phyloP scores from a whole-genome alignment of 2,113 vertebrate genomes.

The Panthera tigris region DNA sequence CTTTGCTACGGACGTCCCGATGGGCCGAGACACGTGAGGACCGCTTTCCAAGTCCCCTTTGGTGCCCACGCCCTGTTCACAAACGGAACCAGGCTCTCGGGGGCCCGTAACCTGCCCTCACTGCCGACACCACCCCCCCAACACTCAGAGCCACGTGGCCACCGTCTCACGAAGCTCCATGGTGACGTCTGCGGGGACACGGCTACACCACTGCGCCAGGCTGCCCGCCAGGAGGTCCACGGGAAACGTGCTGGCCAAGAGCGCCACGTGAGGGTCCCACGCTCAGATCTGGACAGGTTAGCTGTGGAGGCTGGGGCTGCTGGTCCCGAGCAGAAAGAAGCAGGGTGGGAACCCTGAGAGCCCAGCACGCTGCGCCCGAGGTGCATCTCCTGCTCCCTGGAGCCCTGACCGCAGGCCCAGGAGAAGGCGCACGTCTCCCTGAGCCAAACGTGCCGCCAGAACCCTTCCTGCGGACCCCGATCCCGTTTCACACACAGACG shows the following conservation, averaged over 20 bases:
- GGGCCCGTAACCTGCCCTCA: not conserved
- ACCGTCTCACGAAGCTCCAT: not conserved
- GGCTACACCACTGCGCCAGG: not conserved
- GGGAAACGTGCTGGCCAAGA: not conserved
- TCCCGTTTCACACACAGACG: not conserved
- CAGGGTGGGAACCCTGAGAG: not conserved
- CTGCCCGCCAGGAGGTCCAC: not conserved
- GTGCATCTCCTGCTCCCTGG: no score
- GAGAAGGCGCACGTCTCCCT: not conserved
- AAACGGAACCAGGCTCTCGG: not conserved
- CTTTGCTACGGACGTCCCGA: not conserved
- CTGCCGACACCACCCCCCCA: not conserved
- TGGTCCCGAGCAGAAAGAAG: not conserved
- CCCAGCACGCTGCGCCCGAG: not conserved
- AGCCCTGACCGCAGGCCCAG: not conserved
- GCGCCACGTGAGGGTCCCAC: not conserved
- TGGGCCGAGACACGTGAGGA: not conserved
- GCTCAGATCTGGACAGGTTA: not conserved
- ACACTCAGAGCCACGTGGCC: not conserved
- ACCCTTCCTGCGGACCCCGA: not conserved
- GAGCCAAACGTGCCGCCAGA: no score
- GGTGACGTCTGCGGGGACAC: not conserved
- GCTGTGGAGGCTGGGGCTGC: not conserved
- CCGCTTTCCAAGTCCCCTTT: not conserved
- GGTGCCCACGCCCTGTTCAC: not conserved